Evolutionary conservation across 1,140 invertebrate genomes (phyloP), one percentile per base, ranked within the genome.

Genomic region (Maniola jurtina): DNA sequence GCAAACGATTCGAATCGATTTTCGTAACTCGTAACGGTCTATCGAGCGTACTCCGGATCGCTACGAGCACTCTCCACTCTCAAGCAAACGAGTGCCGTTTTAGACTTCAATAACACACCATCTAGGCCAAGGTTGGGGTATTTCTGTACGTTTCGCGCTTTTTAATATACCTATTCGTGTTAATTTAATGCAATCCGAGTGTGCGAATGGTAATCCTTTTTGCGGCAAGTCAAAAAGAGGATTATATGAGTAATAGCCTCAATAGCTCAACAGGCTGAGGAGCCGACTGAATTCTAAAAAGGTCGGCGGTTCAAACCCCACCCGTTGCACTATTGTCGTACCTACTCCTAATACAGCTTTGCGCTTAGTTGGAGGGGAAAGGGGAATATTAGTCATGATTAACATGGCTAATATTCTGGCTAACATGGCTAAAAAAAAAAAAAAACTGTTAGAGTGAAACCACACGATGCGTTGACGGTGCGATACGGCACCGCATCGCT

Each of bases 21-120:
- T 75, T 74, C 70, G 70, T 66, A 70, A 73, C 64, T 63, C 73
- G 73, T 71, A 70, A 76, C 68, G 59, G 70, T 65, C 67, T 60
- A 71, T 79, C 61, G 60, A 74, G 70, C 64, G 61, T 68, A 62
- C 73, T 67, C 73, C 69, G 67, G 55, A 40, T 54, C 16, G 61
- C 61, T 45, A 62, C 48, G 64, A 73, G 69, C 47, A 68, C 74
- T 50, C 75, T 79, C 56, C 36, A 74, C 66, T 56, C 67, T 71
- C 71, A 76, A 73, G 76, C 72, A 76, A 79, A 70, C 75, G 75
- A 69, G 70, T 66, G 64, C 61, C 68, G 69, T 76, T 83, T 81
- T 81, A 77, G 66, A 75, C 77, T 77, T 80, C 73, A 79, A 77
- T 81, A 79, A 72, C 76, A 76, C 63, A 66, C 71, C 71, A 81